Base-by-base conservation (phyloP, 2,113 vertebrate species). In the Mormyrus iriodes region DNA sequence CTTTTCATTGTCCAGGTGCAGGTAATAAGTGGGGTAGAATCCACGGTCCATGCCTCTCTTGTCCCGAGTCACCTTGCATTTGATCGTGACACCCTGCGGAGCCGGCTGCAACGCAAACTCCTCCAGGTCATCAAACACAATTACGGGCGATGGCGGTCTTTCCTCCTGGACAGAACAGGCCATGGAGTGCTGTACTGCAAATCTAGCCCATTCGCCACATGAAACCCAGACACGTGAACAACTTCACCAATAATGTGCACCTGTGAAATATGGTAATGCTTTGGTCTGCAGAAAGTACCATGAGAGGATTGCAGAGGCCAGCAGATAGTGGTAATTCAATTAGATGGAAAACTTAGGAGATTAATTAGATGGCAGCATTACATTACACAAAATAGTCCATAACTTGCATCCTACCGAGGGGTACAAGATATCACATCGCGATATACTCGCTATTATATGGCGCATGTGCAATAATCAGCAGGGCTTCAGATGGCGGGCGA, bases 31-130 rank as follows among this genome's bases (percentile, higher is more conserved):
- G 15, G 98, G 98, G 53, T 99, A 99, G 17, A 98, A 95, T 83
- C 98, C 98, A 5, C 97, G 93, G 85, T 99, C 98, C 98, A 99
- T 96, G 87, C 98, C 98, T 89, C 95, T 97, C 94, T 99, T 98
- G 95, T 99, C 98, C 5, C 98, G 94, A 0, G 97, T 99, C 93
- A 99, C 96, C 90, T 96, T 95, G 94, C 98, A 99, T 91, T 98
- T 98, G 85, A 99, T 69, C 0, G 97, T 97, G 58, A 96, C 92
- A 0, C 97, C 97, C 92, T 98, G 98, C 0, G 96, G 94, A 0
- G 98, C 98, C 0, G 98, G 98, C 21, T 90, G 94, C 90, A 99
- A 92, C 89, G 98, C 98, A 0, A 99, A 99, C 91, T 96, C 96
- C 92, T 95, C 97, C 93, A 98, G 95, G 86, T 98, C 95, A 7